phyloP scores from a whole-genome alignment of 2,113 vertebrate species.

The Melanerpes aurifrons region DNA sequence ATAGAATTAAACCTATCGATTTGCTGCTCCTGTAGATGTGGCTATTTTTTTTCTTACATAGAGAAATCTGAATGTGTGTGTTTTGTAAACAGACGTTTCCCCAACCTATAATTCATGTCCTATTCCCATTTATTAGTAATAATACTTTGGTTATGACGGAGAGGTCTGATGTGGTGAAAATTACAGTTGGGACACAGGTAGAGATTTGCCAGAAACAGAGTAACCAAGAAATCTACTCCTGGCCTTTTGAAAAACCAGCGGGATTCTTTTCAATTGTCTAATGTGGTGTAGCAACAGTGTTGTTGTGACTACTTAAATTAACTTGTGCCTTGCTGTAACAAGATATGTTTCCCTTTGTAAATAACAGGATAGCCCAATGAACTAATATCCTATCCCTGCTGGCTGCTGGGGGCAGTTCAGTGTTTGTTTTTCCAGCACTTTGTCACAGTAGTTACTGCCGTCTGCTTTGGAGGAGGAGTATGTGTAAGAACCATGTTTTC shows the following conservation, averaged over 20 bases:
- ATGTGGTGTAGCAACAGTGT: conserved; percentile 45
- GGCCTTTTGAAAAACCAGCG: conserved; percentile 8
- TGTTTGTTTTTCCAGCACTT: neutral
- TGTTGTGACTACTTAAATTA: conserved; percentile 46
- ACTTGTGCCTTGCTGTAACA: conserved; percentile 11
- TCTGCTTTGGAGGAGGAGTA: neutral
- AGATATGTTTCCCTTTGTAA: conserved; percentile 19
- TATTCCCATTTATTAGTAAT: conserved; percentile 48
- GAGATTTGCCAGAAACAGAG: conserved; percentile 44
- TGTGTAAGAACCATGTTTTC: neutral
- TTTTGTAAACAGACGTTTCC: conserved; percentile 58
- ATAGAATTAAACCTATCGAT: conserved; percentile 57
- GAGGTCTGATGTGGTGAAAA: conserved; percentile 64
- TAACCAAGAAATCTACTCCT: conserved; percentile 37
- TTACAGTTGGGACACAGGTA: conserved; percentile 45
- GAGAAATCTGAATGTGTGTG: conserved; percentile 15
- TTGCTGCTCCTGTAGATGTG: conserved; percentile 49
- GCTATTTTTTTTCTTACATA: conserved; percentile 30
- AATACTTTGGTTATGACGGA: conserved; percentile 48
- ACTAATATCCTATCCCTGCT: neutral
- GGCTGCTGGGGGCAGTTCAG: neutral
- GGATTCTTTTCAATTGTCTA: conserved; percentile 27
- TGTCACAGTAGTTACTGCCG: neutral
- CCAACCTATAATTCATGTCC: conserved; percentile 49
- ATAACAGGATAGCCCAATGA: neutral